Conservation (phyloP, 2,888 invertebrate genomes). For the Parnassius orleans region DNA sequence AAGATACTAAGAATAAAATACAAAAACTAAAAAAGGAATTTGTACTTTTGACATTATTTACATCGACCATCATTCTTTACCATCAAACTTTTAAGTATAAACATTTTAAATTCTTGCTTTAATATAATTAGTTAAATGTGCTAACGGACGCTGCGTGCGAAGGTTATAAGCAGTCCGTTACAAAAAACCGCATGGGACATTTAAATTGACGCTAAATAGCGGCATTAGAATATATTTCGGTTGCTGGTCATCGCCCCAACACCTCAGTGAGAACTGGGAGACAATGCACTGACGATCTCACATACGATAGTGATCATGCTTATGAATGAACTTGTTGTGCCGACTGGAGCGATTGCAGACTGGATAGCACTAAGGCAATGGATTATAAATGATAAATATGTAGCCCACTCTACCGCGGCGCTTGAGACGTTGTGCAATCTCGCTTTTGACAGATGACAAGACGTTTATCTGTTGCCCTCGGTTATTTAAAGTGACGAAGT, state of each 20-base stretch:
- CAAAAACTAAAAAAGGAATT: no score
- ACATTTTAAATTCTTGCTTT: not conserved
- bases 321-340: slow-evolving; percentile 47
- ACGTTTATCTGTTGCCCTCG: not conserved
- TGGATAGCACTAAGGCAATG: slow-evolving; percentile 51
- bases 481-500: not conserved
- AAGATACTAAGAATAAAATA: no score
- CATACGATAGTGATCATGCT: slow-evolving; percentile 53
- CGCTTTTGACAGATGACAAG: slow-evolving; percentile 2
- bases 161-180: slow-evolving; percentile 18
- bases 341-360: slow-evolving; percentile 42
- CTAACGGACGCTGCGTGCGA: slow-evolving; percentile 8
- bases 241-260: slow-evolving; percentile 41
- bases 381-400: slow-evolving; percentile 43
- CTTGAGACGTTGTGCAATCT: slow-evolving; percentile 3
- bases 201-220: slow-evolving; percentile 21
- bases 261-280: slow-evolving; percentile 44
- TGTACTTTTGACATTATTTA: no score
- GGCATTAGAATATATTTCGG: slow-evolving; percentile 35
- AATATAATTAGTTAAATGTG: slow-evolving; percentile 12
- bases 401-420: slow-evolving; percentile 2
- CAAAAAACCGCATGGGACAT: slow-evolving; percentile 13
- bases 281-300: slow-evolving; percentile 48
- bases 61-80: no score
- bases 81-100: no score